phyloP scores from a whole-genome alignment of 2,113 vertebrate species.

The Lepidothrix coronata region DNA sequence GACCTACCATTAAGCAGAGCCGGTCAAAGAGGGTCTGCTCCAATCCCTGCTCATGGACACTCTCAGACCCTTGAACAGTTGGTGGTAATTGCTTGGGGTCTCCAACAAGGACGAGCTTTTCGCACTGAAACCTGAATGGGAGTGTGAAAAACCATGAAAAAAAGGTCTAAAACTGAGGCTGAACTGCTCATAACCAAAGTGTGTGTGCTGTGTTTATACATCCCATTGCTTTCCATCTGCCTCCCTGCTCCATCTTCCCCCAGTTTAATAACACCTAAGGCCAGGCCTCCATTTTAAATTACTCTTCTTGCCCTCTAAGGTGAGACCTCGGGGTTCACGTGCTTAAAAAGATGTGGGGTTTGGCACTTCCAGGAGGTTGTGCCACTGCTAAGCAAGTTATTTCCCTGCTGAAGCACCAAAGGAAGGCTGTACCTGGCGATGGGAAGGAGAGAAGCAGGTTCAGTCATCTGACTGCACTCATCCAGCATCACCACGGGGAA shows the following conservation, averaged over 20 bases:
- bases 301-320: neutral
- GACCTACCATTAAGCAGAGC: slow-evolving; percentile 77
- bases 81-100: slow-evolving; percentile 81
- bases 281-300: neutral
- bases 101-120: slow-evolving; percentile 81
- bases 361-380: neutral
- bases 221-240: neutral
- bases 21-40: slow-evolving; percentile 83
- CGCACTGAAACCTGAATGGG: slow-evolving; percentile 77
- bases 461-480: slow-evolving; percentile 82
- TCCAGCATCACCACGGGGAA: slow-evolving; percentile 82
- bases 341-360: neutral
- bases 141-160: neutral
- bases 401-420: neutral
- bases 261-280: neutral
- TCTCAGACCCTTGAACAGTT: slow-evolving; percentile 81
- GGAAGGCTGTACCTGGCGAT: slow-evolving; percentile 73
- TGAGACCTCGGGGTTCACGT: accelerated
- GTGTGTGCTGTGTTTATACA: neutral
- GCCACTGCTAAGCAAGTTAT: neutral
- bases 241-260: neutral
- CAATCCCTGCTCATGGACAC: slow-evolving; percentile 70
- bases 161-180: neutral
- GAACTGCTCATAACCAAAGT: accelerated
- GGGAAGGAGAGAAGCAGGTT: slow-evolving; percentile 79